Conservation (phyloP, 1,140 invertebrate species). For the Drosophila murphyi region DNA sequence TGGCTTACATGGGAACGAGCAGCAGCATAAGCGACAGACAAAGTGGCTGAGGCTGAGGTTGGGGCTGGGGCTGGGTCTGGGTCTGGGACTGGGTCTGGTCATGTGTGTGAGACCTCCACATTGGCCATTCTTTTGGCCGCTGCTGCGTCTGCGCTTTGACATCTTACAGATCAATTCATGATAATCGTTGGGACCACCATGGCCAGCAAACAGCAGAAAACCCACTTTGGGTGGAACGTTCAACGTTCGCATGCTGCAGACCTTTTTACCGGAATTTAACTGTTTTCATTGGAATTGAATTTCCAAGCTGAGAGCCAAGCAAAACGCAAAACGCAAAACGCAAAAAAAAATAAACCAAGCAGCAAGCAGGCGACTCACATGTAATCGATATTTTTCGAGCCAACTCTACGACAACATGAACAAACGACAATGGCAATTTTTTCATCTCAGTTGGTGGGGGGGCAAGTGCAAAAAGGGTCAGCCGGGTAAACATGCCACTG, state of each 20-base stretch:
- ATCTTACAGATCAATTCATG: constrained; percentile 84
- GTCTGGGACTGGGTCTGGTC: constrained; percentile 8
- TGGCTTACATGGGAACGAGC: constrained; percentile 39
- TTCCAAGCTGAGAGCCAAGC: constrained; percentile 52
- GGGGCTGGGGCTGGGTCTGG: constrained; percentile 17
- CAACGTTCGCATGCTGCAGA: constrained; percentile 73
- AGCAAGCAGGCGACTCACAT: constrained; percentile 62
- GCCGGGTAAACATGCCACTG: constrained; percentile 66
- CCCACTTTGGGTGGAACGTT: constrained; percentile 68
- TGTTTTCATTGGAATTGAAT: constrained; percentile 82
- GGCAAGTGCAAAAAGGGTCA: constrained; percentile 61
- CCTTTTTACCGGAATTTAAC: constrained; percentile 82
- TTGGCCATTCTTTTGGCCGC: constrained; percentile 66
- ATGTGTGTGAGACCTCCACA: constrained; percentile 54
- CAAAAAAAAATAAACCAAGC: not conserved
- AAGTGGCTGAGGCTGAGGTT: constrained; percentile 55
- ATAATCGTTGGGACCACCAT: constrained; percentile 82
- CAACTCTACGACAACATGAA: constrained; percentile 60
- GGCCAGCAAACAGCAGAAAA: constrained; percentile 15
- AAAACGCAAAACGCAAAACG: constrained; percentile 1
- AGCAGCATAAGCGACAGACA: constrained; percentile 50
- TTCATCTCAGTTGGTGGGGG: constrained; percentile 6
- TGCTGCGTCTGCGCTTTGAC: constrained; percentile 77
- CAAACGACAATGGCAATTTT: constrained; percentile 45
- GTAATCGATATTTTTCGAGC: constrained; percentile 83